phyloP scores from a whole-genome alignment of 2,888 invertebrate species.

The Acleris cristana region DNA sequence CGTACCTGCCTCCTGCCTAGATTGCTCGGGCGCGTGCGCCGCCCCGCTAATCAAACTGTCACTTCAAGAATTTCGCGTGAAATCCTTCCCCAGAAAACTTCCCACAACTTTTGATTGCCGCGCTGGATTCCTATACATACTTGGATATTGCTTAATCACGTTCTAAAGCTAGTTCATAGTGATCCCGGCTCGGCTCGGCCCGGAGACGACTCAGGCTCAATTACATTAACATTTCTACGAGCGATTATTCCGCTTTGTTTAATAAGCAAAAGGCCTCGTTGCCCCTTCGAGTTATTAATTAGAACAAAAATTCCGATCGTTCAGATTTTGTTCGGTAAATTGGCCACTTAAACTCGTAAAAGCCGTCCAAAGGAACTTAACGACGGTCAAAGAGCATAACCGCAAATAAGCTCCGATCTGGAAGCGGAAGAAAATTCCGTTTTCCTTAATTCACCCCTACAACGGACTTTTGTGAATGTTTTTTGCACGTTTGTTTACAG shows the following conservation, averaged over 20 bases:
- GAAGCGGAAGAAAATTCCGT: constrained; percentile 76
- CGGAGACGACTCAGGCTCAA: constrained; percentile 49
- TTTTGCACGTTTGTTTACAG: constrained; percentile 70
- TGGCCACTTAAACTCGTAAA: constrained; percentile 83
- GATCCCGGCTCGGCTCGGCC: background rate
- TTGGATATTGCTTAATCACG: constrained; percentile 77
- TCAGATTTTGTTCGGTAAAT: constrained; percentile 80
- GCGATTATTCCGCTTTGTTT: constrained; percentile 71
- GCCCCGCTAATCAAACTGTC: constrained; percentile 84
- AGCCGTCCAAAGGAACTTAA: constrained; percentile 80
- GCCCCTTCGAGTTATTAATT: constrained; percentile 76
- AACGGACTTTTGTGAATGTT: constrained; percentile 71
- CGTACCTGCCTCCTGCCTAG: constrained; percentile 39
- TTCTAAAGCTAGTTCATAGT: constrained; percentile 47
- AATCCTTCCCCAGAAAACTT: constrained; percentile 80
- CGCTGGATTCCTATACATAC: constrained; percentile 70
- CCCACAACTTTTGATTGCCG: constrained; percentile 80
- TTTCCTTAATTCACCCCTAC: constrained; percentile 78
- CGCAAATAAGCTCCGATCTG: constrained; percentile 83
- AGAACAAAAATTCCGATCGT: constrained; percentile 82
- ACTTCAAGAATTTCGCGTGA: constrained; percentile 82
- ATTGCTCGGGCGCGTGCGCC: constrained; percentile 58
- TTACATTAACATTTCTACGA: constrained; percentile 61
- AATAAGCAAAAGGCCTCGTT: constrained; percentile 69
- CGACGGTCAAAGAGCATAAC: constrained; percentile 84